Conservation (phyloP, 2,888 invertebrate genomes). For the Tiliacea aurago region DNA sequence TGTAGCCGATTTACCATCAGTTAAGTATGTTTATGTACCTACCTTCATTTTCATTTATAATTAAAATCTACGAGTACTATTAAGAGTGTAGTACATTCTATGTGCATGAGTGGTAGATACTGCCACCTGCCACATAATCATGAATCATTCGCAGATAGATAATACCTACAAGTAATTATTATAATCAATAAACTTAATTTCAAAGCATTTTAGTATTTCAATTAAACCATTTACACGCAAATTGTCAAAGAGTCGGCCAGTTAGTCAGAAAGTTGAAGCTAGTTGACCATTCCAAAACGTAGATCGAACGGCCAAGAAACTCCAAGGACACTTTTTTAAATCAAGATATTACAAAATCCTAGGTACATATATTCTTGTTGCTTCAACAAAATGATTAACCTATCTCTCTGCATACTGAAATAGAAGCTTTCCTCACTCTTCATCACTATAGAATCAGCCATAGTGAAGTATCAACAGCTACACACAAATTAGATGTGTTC, state of each 20-base stretch:
- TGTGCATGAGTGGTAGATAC: neutral
- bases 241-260: no score
- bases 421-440: neutral
- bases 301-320: no score
- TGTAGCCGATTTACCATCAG: no score
- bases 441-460: neutral
- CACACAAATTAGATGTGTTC: neutral
- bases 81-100: neutral
- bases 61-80: slow-evolving; percentile 18
- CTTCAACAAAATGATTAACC: neutral
- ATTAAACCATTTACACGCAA: no score
- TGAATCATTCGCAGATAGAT: slow-evolving; percentile 11
- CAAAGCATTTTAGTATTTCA: no score
- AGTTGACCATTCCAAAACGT: no score
- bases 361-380: neutral
- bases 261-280: no score
- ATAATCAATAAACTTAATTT: neutral
- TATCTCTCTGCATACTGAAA: neutral
- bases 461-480: neutral
- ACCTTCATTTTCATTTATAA: slow-evolving; percentile 11
- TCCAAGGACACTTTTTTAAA: no score
- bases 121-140: slow-evolving; percentile 9
- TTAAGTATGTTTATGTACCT: neutral
- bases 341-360: no score
- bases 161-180: neutral